These are phyloP conservation scores for Eutolmus rufibarbis DNA, from an alignment of 2,888 invertebrate genomes.

Conservation along the genomic window DNA sequence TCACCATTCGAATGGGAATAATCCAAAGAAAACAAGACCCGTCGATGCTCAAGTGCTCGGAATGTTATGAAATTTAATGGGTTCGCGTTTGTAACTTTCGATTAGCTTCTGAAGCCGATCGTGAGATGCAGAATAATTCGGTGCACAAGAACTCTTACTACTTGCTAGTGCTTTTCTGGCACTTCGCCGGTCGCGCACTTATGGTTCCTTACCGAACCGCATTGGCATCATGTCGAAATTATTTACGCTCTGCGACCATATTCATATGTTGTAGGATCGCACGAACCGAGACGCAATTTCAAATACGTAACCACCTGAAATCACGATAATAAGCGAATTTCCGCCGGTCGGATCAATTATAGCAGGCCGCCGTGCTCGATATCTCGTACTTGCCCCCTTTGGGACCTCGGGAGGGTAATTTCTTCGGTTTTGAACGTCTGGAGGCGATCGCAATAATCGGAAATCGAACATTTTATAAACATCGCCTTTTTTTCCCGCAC, in stretches of 20 bases:
- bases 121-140: background rate
- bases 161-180: background rate
- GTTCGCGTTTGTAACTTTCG: background rate
- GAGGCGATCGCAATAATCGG: background rate
- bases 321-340: background rate
- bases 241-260: background rate
- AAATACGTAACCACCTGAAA: constrained; percentile 19
- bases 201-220: background rate
- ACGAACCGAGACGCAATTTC: constrained; percentile 1
- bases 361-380: background rate
- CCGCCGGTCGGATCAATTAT: background rate
- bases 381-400: background rate
- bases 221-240: background rate
- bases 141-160: background rate
- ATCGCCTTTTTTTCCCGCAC: background rate
- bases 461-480: background rate
- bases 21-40: background rate
- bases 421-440: background rate
- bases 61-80: constrained; percentile 11
- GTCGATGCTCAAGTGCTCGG: background rate
- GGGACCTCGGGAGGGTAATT: background rate
- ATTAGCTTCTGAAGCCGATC: background rate
- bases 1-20: background rate
- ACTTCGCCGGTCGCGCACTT: background rate
- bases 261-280: background rate